Evolutionary conservation across 2,113 vertebrate species (phyloP), one percentile per base, ranked within the genome.

Genomic region (Saguinus midas): DNA sequence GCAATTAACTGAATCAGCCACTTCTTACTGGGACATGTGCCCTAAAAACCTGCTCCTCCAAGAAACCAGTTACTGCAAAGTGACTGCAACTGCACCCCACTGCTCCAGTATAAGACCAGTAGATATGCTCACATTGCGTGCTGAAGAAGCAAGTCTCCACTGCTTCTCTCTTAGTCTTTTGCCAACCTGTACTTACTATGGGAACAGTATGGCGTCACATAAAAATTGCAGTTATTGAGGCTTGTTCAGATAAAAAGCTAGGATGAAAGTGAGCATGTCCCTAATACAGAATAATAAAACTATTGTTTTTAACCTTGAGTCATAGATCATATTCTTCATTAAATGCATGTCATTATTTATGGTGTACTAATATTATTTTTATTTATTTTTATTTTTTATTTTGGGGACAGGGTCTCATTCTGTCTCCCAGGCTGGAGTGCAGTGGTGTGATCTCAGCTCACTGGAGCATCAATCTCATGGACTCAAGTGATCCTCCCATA

Each of bases 321-420:
- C 66, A 87, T 75, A 73, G 75, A 87, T 88, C 32, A 82, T 40
- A 72, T 78, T 95, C 11, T 88, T 55, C 92, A 10, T 81, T 80
- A 90, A 85, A 82, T 73, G 35, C 1, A 58, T 37, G 43, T 94
- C 27, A 66, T 83, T 80, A 92, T 78, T 94, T 90, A 93, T 80
- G 68, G 35, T 75, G 27, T 57, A 64, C 55, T 87, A 64, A 35
- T 88, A 81, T 70, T 18, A 68, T 64, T 64, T 64, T 29, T 64
- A 12, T 61, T 61, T 27, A 13, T 29, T 29, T 12, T 61, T 61
- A 29, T 13, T 64, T 27, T 61, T 61, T 61, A 29, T 61, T 61
- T 64, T 64, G 29, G 61, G 29, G 61, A 64, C 27, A 64, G 61
- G 27, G 27, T 64, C 11, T 64, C 61, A 29, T 27, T 64, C 27